Evolutionary conservation across 2,888 invertebrate species (phyloP).

Genomic region (Resseliella maxima): DNA sequence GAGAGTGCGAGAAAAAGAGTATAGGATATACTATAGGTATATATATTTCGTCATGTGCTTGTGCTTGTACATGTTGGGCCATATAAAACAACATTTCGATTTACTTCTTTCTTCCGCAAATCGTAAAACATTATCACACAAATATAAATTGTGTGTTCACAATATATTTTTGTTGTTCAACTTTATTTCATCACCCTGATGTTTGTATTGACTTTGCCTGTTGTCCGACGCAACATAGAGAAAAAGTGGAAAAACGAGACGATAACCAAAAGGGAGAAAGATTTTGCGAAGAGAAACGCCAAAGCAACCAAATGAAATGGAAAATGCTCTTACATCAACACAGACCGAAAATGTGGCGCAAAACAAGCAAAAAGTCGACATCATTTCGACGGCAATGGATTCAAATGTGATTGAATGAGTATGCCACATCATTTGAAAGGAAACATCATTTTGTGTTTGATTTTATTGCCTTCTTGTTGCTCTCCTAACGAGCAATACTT

Average conservation of each 20-base stretch:
- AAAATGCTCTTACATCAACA: neutral
- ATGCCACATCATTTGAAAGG: constrained; percentile 30
- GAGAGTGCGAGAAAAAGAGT: neutral
- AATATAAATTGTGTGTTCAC: constrained; percentile 35
- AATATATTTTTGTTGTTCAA: constrained; percentile 34
- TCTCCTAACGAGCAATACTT: constrained; percentile 27
- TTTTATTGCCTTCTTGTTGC: constrained; percentile 49
- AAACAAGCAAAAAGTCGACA: constrained; percentile 19
- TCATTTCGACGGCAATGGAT: constrained; percentile 18
- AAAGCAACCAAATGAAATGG: neutral
- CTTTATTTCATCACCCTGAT: constrained; percentile 48
- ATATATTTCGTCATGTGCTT: constrained; percentile 7
- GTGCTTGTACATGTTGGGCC: constrained; percentile 16
- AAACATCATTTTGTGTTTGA: constrained; percentile 27
- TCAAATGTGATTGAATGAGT: constrained; percentile 22
- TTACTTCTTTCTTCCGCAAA: constrained; percentile 47
- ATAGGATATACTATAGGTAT: neutral
- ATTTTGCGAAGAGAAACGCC: neutral
- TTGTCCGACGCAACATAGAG: neutral
- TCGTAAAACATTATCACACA: constrained; percentile 53
- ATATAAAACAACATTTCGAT: constrained; percentile 15
- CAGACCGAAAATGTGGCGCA: neutral
- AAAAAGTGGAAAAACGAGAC: neutral
- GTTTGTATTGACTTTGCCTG: constrained; percentile 24
- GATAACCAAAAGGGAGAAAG: neutral